A percentile compares a stretch with the other conserved stretches of the same genome.
These are phyloP conservation scores for Holothuria scabra DNA, from an alignment of 53 echinoderm and acorn worm genomes.

Conservation along the genomic window DNA sequence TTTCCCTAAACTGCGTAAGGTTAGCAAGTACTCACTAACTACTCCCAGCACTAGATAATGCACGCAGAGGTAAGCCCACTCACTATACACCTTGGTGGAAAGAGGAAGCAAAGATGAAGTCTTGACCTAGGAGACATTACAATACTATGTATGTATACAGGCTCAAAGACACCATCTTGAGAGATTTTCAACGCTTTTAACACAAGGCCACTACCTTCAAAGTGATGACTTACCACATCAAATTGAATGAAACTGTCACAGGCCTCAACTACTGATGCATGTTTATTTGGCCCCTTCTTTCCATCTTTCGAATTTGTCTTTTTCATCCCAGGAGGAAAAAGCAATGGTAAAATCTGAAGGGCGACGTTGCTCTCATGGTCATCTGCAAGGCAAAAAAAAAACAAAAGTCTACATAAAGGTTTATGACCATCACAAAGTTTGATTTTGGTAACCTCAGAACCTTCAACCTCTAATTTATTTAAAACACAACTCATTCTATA, in stretches of 20 bases:
- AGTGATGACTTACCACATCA: conserved; percentile 21
- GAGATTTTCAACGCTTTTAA: too few species aligned
- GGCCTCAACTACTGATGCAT: conserved; percentile 20
- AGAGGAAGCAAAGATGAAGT: too few species aligned
- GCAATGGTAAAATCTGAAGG: conserved; percentile 25
- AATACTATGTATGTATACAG: too few species aligned
- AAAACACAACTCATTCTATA: too few species aligned
- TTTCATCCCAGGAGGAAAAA: conserved; percentile 6
- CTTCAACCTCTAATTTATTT: too few species aligned
- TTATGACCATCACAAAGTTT: too few species aligned
- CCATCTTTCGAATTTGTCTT: conserved; percentile 15
- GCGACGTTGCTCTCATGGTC: not conserved
- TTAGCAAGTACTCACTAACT: conserved; percentile 2
- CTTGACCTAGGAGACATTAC: too few species aligned
- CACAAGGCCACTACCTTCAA: conserved; percentile 6
- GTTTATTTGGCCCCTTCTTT: conserved; percentile 21
- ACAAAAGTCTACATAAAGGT: too few species aligned
- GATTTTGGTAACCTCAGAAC: too few species aligned
- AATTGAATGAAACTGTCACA: conserved; percentile 14
- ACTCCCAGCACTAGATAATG: not conserved
- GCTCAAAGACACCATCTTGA: too few species aligned
- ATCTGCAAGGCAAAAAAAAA: not conserved
- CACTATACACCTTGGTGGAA: too few species aligned
- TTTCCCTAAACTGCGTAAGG: conserved; percentile 17
- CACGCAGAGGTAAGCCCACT: too few species aligned